Conservation (phyloP, 2,113 vertebrate species). For the Rana temporaria region DNA sequence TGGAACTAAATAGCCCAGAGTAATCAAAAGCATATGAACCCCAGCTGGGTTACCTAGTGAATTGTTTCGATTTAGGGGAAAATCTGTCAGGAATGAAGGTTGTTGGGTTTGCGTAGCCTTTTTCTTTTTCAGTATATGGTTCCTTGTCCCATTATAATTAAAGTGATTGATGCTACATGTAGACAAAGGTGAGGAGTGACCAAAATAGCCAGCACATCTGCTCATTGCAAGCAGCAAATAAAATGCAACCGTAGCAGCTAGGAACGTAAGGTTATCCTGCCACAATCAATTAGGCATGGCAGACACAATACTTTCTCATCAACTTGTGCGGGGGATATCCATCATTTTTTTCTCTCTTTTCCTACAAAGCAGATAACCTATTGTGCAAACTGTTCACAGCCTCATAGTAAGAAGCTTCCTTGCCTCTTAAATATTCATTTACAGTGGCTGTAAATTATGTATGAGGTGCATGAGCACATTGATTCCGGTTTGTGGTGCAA, state of each 20-base stretch:
- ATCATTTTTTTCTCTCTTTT: slow-evolving; percentile 14
- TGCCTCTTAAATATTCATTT: slow-evolving; percentile 52
- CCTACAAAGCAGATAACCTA: slow-evolving; percentile 40
- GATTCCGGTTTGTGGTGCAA: neutral
- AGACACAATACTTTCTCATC: slow-evolving; percentile 58
- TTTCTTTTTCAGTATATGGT: slow-evolving; percentile 81
- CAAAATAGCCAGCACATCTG: slow-evolving; percentile 75
- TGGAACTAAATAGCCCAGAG: slow-evolving; percentile 99
- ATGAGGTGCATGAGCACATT: slow-evolving; percentile 7
- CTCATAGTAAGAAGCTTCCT: slow-evolving; percentile 26
- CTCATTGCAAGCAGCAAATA: slow-evolving; percentile 65
- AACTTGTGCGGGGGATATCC: slow-evolving; percentile 47
- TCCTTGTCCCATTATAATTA: slow-evolving; percentile 82
- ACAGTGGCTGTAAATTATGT: slow-evolving; percentile 38
- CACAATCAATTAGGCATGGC: slow-evolving; percentile 57
- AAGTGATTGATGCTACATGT: slow-evolving; percentile 80
- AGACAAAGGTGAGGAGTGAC: slow-evolving; percentile 82
- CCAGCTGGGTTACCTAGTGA: slow-evolving; percentile 97
- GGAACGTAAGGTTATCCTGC: slow-evolving; percentile 60
- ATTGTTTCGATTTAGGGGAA: slow-evolving; percentile 95
- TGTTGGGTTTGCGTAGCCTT: slow-evolving; percentile 89
- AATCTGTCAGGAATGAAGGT: slow-evolving; percentile 97
- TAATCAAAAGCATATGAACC: slow-evolving; percentile 99
- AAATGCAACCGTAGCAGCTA: slow-evolving; percentile 64
- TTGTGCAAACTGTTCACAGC: slow-evolving; percentile 36